These are phyloP conservation scores for Bombylius major DNA, from an alignment of 2,888 invertebrate species.

Conservation along the genomic window DNA sequence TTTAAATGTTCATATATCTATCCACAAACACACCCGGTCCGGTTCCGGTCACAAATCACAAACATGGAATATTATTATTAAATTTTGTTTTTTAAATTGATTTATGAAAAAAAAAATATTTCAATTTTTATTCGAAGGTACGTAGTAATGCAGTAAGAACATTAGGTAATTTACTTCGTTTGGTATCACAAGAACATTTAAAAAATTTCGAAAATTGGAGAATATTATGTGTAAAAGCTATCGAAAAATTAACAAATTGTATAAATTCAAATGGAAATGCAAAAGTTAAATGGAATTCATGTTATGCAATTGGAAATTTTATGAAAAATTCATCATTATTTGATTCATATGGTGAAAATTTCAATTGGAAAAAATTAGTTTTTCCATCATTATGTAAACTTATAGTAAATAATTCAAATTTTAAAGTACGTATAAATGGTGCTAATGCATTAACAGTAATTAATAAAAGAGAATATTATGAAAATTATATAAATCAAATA, in stretches of 20 bases:
- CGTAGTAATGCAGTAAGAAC: conserved; percentile 58
- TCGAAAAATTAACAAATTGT: conserved; percentile 55
- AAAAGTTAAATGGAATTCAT: conserved; percentile 89
- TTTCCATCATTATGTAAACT: conserved; percentile 52
- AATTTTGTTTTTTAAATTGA: background rate
- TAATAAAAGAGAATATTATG: conserved; percentile 49
- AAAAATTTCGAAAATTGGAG: conserved; percentile 39
- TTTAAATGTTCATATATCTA: too few species aligned
- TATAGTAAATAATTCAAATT: conserved; percentile 62
- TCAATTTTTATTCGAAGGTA: conserved; percentile 9
- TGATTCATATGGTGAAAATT: conserved; percentile 14
- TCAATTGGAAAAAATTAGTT: conserved; percentile 43
- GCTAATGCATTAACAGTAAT: conserved; percentile 59
- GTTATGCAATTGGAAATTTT: conserved; percentile 72
- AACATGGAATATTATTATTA: too few species aligned
- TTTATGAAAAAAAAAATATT: background rate
- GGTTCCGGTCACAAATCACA: too few species aligned
- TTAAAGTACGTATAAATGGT: conserved; percentile 84
- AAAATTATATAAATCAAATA: conserved; percentile 43
- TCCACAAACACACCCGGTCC: too few species aligned
- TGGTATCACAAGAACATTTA: conserved; percentile 44
- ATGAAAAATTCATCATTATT: conserved; percentile 46
- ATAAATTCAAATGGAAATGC: conserved; percentile 58
- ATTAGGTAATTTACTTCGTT: conserved; percentile 63
- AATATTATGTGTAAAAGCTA: conserved; percentile 44